Evolutionary conservation across 2,888 invertebrate species (phyloP).

Genomic region (Amphipyra tragopoginis): DNA sequence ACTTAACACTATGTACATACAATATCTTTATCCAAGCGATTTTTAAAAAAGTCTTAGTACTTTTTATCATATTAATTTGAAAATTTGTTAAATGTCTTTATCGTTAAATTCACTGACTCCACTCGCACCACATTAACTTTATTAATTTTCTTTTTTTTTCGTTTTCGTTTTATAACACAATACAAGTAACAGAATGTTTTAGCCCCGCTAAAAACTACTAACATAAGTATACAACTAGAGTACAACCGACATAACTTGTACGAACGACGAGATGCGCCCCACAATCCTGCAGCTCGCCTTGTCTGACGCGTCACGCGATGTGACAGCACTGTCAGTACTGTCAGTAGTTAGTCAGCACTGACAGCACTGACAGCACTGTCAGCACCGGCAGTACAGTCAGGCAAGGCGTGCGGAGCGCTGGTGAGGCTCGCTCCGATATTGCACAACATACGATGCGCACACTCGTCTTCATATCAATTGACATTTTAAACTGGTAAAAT

Average conservation of each 20-base stretch:
- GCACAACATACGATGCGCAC: slow-evolving; percentile 51
- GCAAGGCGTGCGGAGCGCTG: no score
- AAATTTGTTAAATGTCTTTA: slow-evolving; percentile 90
- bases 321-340: no score
- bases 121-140: slow-evolving; percentile 83
- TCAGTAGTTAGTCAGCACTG: no score
- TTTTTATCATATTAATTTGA: slow-evolving; percentile 88
- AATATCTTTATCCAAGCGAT: slow-evolving; percentile 86
- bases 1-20: slow-evolving; percentile 88
- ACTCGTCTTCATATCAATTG: slow-evolving; percentile 76
- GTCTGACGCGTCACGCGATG: no score
- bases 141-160: slow-evolving; percentile 68
- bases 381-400: no score
- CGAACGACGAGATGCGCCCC: slow-evolving; percentile 63
- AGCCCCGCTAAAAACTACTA: slow-evolving; percentile 83
- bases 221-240: slow-evolving; percentile 80
- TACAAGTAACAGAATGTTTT: slow-evolving; percentile 79
- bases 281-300: no score
- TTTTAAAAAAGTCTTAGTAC: slow-evolving; percentile 88
- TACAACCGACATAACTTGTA: slow-evolving; percentile 79
- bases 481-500: slow-evolving; percentile 82
- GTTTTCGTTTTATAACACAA: slow-evolving; percentile 79
- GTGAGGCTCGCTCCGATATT: slow-evolving; percentile 40
- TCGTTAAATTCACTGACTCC: slow-evolving; percentile 85
- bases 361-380: no score